Conservation (phyloP, 2,888 invertebrate genomes). For the Blastobasis adustella region DNA sequence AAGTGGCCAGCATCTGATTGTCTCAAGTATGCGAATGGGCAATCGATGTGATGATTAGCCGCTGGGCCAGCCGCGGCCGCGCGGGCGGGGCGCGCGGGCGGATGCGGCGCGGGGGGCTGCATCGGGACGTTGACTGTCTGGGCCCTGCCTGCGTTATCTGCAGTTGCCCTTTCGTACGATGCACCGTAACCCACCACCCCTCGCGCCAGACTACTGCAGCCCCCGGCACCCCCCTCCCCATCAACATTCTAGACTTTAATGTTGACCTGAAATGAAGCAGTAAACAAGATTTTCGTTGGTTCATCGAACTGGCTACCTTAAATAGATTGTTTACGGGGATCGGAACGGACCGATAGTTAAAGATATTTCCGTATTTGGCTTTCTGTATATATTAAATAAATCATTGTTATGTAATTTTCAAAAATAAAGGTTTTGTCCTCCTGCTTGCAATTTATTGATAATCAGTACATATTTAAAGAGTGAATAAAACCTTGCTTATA, state of each 20-base stretch:
- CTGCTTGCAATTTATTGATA: too few relatives aligned
- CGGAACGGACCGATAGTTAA: too few relatives aligned
- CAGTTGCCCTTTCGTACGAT: constrained; percentile 74
- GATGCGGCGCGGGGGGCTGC: constrained; percentile 45
- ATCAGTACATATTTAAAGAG: too few relatives aligned
- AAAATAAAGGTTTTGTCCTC: too few relatives aligned
- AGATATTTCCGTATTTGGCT: too few relatives aligned
- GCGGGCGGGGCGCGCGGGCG: constrained; percentile 20
- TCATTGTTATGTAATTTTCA: too few relatives aligned
- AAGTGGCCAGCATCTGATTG: constrained; percentile 27
- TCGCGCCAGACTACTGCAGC: constrained; percentile 56
- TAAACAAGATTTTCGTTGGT: constrained; percentile 39
- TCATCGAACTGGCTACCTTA: constrained; percentile 17
- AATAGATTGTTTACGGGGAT: too few relatives aligned
- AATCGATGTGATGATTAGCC: constrained; percentile 51
- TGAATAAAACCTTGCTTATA: too few relatives aligned
- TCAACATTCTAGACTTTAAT: constrained; percentile 49
- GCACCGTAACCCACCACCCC: constrained; percentile 63
- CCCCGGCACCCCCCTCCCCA: constrained; percentile 22
- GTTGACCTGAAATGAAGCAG: constrained; percentile 60
- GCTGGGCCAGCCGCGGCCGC: constrained; percentile 33
- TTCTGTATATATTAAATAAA: too few relatives aligned
- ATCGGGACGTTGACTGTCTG: constrained; percentile 74
- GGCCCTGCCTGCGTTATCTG: constrained; percentile 67
- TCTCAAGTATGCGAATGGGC: constrained; percentile 57